These are phyloP conservation scores for Desmophyllum pertusum DNA, from an alignment of 92 coral and sea anemone genomes.

Conservation along the genomic window DNA sequence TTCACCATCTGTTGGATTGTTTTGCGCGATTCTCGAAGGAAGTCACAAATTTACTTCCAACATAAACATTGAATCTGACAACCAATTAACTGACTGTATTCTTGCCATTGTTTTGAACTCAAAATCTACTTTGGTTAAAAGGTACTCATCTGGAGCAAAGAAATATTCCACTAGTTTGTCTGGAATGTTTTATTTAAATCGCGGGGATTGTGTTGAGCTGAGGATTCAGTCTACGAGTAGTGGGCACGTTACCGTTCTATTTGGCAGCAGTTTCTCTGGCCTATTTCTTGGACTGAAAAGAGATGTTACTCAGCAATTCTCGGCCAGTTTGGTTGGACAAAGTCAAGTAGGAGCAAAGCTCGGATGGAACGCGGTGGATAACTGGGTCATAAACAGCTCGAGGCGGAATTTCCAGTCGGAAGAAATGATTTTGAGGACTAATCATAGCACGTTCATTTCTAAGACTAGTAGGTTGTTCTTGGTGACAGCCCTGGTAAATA, in stretches of 20 bases:
- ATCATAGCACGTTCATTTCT: constrained; percentile 25
- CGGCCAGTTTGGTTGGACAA: constrained; percentile 18
- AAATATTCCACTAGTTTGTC: constrained; percentile 19
- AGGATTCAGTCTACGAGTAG: neutral
- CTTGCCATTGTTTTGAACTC: constrained; percentile 18
- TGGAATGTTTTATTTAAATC: constrained; percentile 45
- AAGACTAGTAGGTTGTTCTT: constrained; percentile 34
- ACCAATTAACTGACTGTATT: too few species aligned
- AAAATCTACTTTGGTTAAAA: constrained; percentile 16
- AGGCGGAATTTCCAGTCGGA: too few species aligned
- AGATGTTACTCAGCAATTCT: constrained; percentile 9
- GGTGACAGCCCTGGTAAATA: constrained; percentile 27
- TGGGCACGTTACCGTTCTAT: neutral
- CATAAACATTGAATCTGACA: constrained; percentile 22
- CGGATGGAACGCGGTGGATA: too few species aligned
- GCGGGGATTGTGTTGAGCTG: constrained; percentile 50
- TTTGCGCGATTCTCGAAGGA: constrained; percentile 52
- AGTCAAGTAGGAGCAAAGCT: constrained; percentile 13
- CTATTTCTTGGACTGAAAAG: constrained; percentile 22
- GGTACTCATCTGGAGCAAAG: too few species aligned
- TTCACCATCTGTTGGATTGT: constrained; percentile 53
- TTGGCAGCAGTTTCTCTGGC: constrained; percentile 50
- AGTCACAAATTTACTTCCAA: constrained; percentile 42
- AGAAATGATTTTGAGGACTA: too few species aligned
- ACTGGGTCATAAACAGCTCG: too few species aligned